A percentile compares a stretch with the other conserved stretches of the same genome.
Evolutionary conservation across 2,113 vertebrate species (phyloP).

Genomic region (Phoenicopterus ruber): DNA sequence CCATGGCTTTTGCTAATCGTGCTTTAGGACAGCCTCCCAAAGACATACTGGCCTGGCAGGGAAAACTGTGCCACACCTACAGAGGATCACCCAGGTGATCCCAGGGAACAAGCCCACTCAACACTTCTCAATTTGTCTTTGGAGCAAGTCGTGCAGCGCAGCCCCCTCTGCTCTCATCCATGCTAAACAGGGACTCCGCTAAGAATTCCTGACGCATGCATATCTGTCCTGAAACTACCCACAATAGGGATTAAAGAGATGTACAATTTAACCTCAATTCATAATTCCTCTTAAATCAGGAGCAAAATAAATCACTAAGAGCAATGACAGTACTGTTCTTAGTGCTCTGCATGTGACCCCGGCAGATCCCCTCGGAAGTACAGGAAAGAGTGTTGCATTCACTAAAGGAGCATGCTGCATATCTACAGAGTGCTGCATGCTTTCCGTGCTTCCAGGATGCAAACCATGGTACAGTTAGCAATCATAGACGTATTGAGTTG

Average conservation of each 20-base stretch:
- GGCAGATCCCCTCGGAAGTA: not conserved
- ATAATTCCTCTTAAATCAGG: constrained; percentile 60
- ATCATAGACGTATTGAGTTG: rapidly evolving
- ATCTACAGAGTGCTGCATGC: not conserved
- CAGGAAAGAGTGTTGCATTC: not conserved
- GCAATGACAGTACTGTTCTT: constrained; percentile 11
- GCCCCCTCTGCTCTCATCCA: not conserved
- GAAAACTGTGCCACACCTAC: not conserved
- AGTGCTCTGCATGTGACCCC: not conserved
- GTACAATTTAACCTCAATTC: constrained; percentile 64
- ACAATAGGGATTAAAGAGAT: constrained; percentile 47
- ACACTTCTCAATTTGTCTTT: not conserved
- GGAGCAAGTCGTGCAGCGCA: not conserved
- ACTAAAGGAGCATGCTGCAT: not conserved
- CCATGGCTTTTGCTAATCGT: not conserved
- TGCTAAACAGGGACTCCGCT: not conserved
- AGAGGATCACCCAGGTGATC: not conserved
- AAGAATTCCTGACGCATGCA: constrained; percentile 35
- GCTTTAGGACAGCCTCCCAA: not conserved
- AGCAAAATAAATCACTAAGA: constrained; percentile 49
- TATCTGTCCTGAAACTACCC: constrained; percentile 41
- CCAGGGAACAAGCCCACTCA: not conserved
- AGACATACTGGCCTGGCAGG: not conserved
- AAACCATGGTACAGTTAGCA: not conserved
- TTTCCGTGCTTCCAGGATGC: not conserved